Conservation (phyloP, 2,797 vertebrate genomes). For the Diglossa cyanea region DNA sequence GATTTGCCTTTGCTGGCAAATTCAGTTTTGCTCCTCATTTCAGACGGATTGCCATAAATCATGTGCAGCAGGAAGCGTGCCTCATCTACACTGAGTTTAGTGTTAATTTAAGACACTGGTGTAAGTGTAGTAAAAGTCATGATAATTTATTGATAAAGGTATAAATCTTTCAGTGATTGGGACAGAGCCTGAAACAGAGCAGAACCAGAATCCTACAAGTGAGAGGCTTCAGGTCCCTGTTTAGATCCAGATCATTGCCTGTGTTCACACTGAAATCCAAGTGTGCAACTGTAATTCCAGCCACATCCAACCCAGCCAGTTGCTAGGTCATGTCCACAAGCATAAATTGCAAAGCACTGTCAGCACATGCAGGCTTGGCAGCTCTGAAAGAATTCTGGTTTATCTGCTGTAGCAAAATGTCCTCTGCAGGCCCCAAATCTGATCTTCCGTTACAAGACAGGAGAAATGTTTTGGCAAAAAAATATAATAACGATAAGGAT, state of each 20-base stretch:
- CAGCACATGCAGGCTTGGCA: constrained; percentile 54
- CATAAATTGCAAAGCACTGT: constrained; percentile 38
- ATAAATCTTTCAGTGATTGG: constrained; percentile 65
- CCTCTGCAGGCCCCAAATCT: not conserved
- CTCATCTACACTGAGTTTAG: constrained; percentile 56
- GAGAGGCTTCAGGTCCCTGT: constrained; percentile 2
- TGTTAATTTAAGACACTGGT: constrained; percentile 62
- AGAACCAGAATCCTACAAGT: not conserved
- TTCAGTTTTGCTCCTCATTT: constrained; percentile 48
- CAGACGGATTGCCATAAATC: constrained; percentile 25
- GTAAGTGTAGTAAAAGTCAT: constrained; percentile 63
- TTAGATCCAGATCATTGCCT: constrained; percentile 37
- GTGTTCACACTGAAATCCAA: constrained; percentile 39
- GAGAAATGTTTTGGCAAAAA: constrained; percentile 52
- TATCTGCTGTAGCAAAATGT: constrained; percentile 2
- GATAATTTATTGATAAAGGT: constrained; percentile 66
- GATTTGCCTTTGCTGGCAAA: not conserved
- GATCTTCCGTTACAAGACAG: constrained; percentile 17
- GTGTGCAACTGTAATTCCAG: not conserved
- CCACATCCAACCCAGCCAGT: constrained; percentile 36
- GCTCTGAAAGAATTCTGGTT: not conserved
- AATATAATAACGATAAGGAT: not conserved
- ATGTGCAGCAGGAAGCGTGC: constrained; percentile 42
- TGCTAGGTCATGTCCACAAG: constrained; percentile 37
- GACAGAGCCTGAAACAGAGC: constrained; percentile 33